Conservation (phyloP, 1,140 invertebrate species). For the Zaprionus tsacasi region DNA sequence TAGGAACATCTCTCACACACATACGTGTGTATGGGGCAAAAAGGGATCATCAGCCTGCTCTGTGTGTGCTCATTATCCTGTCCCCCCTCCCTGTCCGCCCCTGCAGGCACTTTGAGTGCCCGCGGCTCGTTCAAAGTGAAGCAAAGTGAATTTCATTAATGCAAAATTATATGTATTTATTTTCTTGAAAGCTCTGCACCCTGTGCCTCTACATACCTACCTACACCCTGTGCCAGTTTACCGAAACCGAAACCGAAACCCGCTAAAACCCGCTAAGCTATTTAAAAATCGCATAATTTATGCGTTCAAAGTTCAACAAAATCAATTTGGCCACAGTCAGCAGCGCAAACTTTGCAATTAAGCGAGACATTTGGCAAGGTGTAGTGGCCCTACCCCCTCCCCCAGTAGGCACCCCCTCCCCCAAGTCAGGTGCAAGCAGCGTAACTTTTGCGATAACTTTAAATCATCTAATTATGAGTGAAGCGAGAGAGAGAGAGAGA, state of each 20-base stretch:
- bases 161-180: conserved; percentile 79
- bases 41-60: conserved; percentile 61
- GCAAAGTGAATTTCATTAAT: conserved; percentile 82
- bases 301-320: conserved; percentile 73
- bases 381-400: conserved; percentile 37
- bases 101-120: conserved; percentile 59
- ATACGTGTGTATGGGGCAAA: neutral
- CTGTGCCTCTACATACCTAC: too few species aligned
- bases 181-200: conserved; percentile 48
- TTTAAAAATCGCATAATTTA: conserved; percentile 77
- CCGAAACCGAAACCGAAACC: conserved; percentile 9
- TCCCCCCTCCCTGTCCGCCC: conserved; percentile 19
- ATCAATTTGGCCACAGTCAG: conserved; percentile 72
- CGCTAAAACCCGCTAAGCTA: conserved; percentile 35
- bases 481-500: conserved; percentile 4
- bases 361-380: conserved; percentile 76
- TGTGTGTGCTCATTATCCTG: conserved; percentile 78
- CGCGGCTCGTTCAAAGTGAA: conserved; percentile 66
- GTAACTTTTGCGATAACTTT: conserved; percentile 83
- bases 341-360: conserved; percentile 75
- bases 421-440: conserved; percentile 30
- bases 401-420: neutral
- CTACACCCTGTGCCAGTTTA: neutral
- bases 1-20: conserved; percentile 15
- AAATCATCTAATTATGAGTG: conserved; percentile 83